Base-by-base conservation (phyloP, 1,140 invertebrate genomes). In the Pseudomyrmex dendroicus region DNA sequence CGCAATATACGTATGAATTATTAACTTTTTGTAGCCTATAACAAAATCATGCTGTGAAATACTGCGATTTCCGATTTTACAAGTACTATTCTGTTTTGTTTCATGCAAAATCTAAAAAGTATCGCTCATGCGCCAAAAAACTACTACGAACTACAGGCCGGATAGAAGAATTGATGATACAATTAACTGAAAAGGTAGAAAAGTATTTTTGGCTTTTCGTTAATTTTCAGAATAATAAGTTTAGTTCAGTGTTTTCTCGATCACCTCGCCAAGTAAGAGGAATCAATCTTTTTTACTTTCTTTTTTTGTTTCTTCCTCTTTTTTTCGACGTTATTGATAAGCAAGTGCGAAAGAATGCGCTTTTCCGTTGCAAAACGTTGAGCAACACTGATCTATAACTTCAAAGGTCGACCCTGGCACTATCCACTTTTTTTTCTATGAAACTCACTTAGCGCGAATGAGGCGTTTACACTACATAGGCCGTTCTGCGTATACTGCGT, bases 381-480 rank as follows among this genome's bases (percentile, higher is more conserved):
- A 80, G 54, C 44, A 59, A 70, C 76, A 80, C 76, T 80, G 76
- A 80, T 70, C 35, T 35, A 80, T 48, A 80, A 80, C 66, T 80
- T 80, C 54, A 70, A 80, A 80, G 76, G 76, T 80, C 54, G 76
- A 70, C 54, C 66, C 54, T 70, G 20, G 35, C 7, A 57, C 63
- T 78, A 44, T 54, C 54, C 12, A 48, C 52, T 70, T 70, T 70
- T 57, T 63, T 35, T 35, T 64, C 54, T 70, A 61, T 59, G 22
- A 20, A 59, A 80, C 44, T 80, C 20, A 59, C 64, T 70, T 70
- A 50, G 54, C 50, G 63, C 76, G 44, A 80, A 70, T 80, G 54
- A 80, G 54, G 76, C 35, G 76, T 17, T 70, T 70, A 70, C 52
- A 70, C 64, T 78, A 78, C 66, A 78, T 57, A 35, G 66, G 54